phyloP scores from a whole-genome alignment of 2,888 invertebrate genomes.

The Cyrtodaria siliqua region DNA sequence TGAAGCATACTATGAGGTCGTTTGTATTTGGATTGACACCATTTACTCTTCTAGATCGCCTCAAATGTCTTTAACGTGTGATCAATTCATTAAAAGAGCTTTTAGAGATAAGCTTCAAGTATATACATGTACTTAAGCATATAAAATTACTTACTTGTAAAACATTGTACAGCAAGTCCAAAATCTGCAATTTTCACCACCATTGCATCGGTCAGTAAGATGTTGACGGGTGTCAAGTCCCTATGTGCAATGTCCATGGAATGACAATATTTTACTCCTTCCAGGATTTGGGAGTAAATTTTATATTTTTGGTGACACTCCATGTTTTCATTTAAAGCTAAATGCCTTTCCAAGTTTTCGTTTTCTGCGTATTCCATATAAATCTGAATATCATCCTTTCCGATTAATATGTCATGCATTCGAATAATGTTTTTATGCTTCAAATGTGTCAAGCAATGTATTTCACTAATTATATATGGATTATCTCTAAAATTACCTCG shows the following conservation, averaged over 20 bases:
- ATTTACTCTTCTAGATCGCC: no score
- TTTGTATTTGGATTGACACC: no score
- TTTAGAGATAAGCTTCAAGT: no score
- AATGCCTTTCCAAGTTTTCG: slow-evolving; percentile 63
- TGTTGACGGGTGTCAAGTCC: no score
- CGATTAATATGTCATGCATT: slow-evolving; percentile 57
- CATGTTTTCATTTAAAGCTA: slow-evolving; percentile 22
- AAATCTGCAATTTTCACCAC: no score
- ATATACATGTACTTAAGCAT: no score
- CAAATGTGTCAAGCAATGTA: slow-evolving; percentile 60
- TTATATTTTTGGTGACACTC: slow-evolving; percentile 25
- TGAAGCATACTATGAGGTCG: no score
- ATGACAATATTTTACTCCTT: slow-evolving; percentile 68
- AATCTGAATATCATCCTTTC: slow-evolving; percentile 42
- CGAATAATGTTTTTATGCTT: slow-evolving; percentile 61
- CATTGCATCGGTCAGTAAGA: slow-evolving; percentile 54
- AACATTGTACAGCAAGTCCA: no score
- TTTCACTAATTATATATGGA: slow-evolving; percentile 65
- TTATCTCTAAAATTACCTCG: slow-evolving; percentile 56
- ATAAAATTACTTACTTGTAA: no score
- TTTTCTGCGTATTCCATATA: slow-evolving; percentile 69
- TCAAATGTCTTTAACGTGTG: no score
- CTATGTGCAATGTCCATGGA: no score
- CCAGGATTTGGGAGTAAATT: slow-evolving; percentile 57
- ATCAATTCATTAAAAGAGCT: no score